These are phyloP conservation scores for Nannobrachium achirus DNA, from an alignment of 2,113 vertebrate species.

Conservation along the genomic window DNA sequence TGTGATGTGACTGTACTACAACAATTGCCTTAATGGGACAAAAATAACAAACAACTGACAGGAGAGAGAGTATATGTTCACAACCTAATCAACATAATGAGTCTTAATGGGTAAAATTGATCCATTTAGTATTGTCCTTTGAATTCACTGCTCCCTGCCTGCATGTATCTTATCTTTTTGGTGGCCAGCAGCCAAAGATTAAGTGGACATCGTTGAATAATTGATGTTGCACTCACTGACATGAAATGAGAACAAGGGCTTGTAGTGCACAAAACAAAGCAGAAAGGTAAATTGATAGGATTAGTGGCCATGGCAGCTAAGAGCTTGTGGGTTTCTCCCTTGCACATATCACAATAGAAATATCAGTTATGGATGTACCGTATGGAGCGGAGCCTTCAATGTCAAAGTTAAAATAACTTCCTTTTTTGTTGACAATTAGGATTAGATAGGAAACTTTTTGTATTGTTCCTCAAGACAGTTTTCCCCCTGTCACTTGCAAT, in stretches of 20 bases:
- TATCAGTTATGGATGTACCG: constrained; percentile 17
- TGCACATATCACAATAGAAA: constrained; percentile 11
- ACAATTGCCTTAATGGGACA: constrained; percentile 5
- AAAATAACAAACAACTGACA: constrained; percentile 19
- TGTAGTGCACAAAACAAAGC: constrained; percentile 56
- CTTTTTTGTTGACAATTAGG: constrained; percentile 16
- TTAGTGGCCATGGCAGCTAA: constrained; percentile 26
- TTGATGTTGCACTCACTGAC: constrained; percentile 43
- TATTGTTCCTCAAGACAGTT: constrained; percentile 8
- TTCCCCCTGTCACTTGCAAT: constrained; percentile 28
- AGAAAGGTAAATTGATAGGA: constrained; percentile 46
- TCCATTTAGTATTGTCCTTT: constrained; percentile 52
- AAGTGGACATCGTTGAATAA: constrained; percentile 57
- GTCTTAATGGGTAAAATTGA: constrained; percentile 46
- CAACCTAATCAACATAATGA: constrained; percentile 43
- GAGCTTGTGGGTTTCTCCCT: constrained; percentile 29
- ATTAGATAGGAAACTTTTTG: neutral
- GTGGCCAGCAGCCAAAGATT: constrained; percentile 53
- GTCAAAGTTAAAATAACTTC: neutral
- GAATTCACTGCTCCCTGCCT: constrained; percentile 47
- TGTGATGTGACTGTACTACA: neutral
- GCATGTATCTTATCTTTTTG: constrained; percentile 59
- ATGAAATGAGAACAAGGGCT: constrained; percentile 40
- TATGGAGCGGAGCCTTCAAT: neutral
- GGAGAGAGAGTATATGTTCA: constrained; percentile 25